These are phyloP conservation scores for Galeopsomyia nigrocyanea DNA, from an alignment of 2,888 invertebrate species.

Conservation along the genomic window DNA sequence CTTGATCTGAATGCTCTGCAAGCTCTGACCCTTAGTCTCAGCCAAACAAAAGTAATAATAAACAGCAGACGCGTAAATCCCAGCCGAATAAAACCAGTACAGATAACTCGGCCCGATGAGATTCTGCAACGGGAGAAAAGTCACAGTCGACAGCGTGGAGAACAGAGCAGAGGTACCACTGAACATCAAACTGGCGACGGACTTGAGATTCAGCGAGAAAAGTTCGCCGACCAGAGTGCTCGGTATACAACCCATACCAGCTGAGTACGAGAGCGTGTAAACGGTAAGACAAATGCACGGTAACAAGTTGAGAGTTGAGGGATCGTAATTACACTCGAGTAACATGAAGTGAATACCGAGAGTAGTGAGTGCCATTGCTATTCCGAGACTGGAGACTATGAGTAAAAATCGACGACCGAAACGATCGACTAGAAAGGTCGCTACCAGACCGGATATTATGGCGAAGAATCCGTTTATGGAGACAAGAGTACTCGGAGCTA, in stretches of 20 bases:
- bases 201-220: constrained; percentile 61
- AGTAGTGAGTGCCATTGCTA: constrained; percentile 56
- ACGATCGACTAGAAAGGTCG: constrained; percentile 69
- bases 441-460: constrained; percentile 68
- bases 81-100: neutral
- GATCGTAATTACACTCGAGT: constrained; percentile 49
- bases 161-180: constrained; percentile 52
- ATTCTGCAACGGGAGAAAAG: constrained; percentile 55
- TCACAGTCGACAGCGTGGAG: constrained; percentile 54
- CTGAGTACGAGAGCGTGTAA: constrained; percentile 54
- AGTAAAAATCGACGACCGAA: constrained; percentile 70
- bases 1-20: constrained; percentile 58
- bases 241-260: constrained; percentile 58
- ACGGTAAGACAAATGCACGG: constrained; percentile 55
- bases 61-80: neutral
- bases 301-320: constrained; percentile 52
- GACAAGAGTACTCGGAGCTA: constrained; percentile 65
- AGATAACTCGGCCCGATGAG: neutral
- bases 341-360: constrained; percentile 59
- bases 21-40: constrained; percentile 60
- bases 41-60: neutral
- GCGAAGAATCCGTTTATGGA: constrained; percentile 71
- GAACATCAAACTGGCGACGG: constrained; percentile 55
- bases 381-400: constrained; percentile 66
- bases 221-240: constrained; percentile 59